These are phyloP conservation scores for Atta cephalotes DNA, from an alignment of 1,140 invertebrate genomes.

Conservation along the genomic window DNA sequence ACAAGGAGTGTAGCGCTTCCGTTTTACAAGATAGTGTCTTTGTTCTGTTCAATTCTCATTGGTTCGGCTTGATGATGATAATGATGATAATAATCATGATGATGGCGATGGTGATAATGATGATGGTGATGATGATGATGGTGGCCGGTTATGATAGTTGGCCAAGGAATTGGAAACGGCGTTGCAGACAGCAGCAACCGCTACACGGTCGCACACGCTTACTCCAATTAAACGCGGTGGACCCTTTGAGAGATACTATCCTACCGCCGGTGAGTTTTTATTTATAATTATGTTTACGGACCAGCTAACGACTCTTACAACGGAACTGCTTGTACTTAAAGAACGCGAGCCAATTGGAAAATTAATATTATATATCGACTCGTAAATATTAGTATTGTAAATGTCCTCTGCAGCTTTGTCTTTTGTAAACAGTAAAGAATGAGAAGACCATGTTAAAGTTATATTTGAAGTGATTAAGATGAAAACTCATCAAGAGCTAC, in stretches of 20 bases:
- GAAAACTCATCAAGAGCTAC: constrained; percentile 36
- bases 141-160: constrained; percentile 83
- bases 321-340: constrained; percentile 52
- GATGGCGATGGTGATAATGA: constrained; percentile 16
- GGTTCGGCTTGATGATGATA: constrained; percentile 82
- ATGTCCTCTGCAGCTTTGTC: constrained; percentile 43
- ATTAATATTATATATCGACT: constrained; percentile 48
- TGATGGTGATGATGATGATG: constrained; percentile 10
- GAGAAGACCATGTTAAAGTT: neutral
- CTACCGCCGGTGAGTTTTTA: constrained; percentile 91
- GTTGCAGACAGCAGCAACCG: constrained; percentile 90
- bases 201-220: constrained; percentile 90
- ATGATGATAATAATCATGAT: constrained; percentile 41
- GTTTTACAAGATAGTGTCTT: constrained; percentile 82
- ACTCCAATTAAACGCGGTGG: constrained; percentile 91
- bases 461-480: constrained; percentile 9
- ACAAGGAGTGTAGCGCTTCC: constrained; percentile 68
- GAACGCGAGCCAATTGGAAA: constrained; percentile 41
- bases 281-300: constrained; percentile 84
- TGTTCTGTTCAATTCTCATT: constrained; percentile 85
- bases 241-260: constrained; percentile 92
- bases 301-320: constrained; percentile 59
- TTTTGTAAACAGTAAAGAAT: neutral
- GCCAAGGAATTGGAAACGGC: constrained; percentile 88
- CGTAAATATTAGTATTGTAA: constrained; percentile 45